Base-by-base conservation (phyloP, 2,888 invertebrate genomes). In the Oxycera nigricornis region DNA sequence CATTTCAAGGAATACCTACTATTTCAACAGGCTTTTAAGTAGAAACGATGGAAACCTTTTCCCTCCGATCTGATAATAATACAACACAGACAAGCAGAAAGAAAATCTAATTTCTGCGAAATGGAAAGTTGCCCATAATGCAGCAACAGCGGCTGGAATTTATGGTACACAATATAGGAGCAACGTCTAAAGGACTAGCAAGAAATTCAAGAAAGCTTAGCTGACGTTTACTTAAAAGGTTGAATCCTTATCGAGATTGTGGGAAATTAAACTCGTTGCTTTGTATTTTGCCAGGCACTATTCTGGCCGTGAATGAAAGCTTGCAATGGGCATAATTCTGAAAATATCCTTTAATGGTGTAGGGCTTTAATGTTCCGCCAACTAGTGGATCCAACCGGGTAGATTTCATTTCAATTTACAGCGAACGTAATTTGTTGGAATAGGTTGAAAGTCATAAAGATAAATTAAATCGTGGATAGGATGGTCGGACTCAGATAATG, bases 31-130 rank as follows among this genome's bases (percentile, higher is more conserved):
- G 35, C 6, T 35, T 17, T 46, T 3, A 3, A 3, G 46, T 46
- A 46, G 46, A n/a, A 46, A n/a, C 6, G 17, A 46, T 14, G 14
- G 11, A 14, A 46, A 46, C 46, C 46, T 7, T 46, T 46, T 46
- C 14, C 46, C n/a, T 46, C 14, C 17, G 3, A 46, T 46, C 46
- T 46, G 46, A 46, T 46, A 46, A 46, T 46, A 17, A 3, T 46
- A 22, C 31, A 22, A 35, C 31, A n/a, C n/a, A n/a, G n/a, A n/a
- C n/a, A n/a, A n/a, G n/a, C n/a, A 62, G 20, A 35, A 62, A 62
- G 62, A 62, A 62, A 62, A 62, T 62, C 62, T 62, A 62, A 62
- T 62, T 62, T 62, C 62, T 35, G 22, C 11, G 17, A 22, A 62
- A 35, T 62, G 62, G n/a, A 35, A 31, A 35, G 2, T 62, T n/a